A percentile compares a stretch with the other conserved stretches of the same genome.
Evolutionary conservation across 2,113 vertebrate genomes (phyloP).

Genomic region (Noctilio leporinus): DNA sequence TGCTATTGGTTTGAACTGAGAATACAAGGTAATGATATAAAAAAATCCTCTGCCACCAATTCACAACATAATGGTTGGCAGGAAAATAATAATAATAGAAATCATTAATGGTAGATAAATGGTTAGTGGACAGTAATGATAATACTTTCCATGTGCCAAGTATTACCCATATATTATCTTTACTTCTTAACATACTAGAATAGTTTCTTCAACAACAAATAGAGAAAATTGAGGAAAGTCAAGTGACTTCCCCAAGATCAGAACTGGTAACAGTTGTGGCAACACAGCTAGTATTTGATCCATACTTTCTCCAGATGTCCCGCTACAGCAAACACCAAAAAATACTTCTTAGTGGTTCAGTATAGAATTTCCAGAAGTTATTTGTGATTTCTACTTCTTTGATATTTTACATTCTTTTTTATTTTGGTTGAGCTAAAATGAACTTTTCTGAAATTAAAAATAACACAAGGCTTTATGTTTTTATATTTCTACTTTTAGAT

Average conservation of each 20-base stretch:
- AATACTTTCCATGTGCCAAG: neutral
- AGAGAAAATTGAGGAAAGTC: neutral
- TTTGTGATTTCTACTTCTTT: slow-evolving; percentile 1
- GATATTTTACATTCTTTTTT: neutral
- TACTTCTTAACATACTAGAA: neutral
- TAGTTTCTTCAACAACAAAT: neutral
- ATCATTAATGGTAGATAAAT: neutral
- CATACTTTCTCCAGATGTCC: neutral
- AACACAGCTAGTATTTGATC: neutral
- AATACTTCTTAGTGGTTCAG: neutral
- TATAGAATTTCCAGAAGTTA: neutral
- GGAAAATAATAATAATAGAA: neutral
- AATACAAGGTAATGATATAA: neutral
- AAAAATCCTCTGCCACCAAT: neutral
- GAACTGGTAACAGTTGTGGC: neutral
- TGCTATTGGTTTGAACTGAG: neutral
- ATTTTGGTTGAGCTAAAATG: slow-evolving; percentile 17
- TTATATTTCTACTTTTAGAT: slow-evolving; percentile 1
- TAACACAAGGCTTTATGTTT: slow-evolving; percentile 6
- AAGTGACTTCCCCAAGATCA: neutral
- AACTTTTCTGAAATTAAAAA: slow-evolving; percentile 47
- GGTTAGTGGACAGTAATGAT: neutral
- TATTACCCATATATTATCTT: neutral
- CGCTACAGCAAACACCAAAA: neutral
- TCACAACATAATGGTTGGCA: neutral